Conservation (phyloP, 2,797 vertebrate species). For the Chloroceryle amazona region DNA sequence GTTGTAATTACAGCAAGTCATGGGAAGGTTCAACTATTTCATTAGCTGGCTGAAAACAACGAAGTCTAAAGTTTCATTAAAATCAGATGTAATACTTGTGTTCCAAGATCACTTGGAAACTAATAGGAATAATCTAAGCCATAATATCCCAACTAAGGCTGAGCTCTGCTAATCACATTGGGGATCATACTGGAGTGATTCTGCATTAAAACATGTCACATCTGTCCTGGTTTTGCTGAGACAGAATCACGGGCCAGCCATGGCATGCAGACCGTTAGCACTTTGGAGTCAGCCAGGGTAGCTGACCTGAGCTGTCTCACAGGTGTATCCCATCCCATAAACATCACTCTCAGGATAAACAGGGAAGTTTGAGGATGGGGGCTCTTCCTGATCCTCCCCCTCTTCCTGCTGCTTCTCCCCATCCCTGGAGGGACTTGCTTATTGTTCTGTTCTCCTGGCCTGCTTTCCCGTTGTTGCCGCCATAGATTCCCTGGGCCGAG, state of each 20-base stretch:
- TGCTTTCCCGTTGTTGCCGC: background rate
- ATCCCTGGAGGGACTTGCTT: background rate
- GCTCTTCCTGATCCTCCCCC: background rate
- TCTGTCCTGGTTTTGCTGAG: background rate
- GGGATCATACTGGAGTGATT: constrained; percentile 45
- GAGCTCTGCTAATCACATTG: constrained; percentile 65
- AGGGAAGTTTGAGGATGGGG: background rate
- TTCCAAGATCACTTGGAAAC: constrained; percentile 83
- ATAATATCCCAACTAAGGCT: constrained; percentile 68
- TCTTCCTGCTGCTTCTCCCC: background rate
- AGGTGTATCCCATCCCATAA: background rate
- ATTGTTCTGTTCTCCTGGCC: background rate
- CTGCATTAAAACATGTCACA: background rate
- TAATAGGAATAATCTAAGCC: constrained; percentile 81
- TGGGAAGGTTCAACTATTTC: constrained; percentile 82
- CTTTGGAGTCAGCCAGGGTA: background rate
- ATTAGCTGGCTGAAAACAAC: constrained; percentile 81
- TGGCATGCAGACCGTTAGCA: background rate
- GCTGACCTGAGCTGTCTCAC: background rate
- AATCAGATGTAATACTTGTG: constrained; percentile 83
- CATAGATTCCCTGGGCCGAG: background rate
- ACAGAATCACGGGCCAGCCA: background rate
- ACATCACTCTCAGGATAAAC: background rate
- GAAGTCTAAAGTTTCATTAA: constrained; percentile 82
- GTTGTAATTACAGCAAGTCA: constrained; percentile 77